Evolutionary conservation across 1,140 invertebrate genomes (phyloP), one percentile per base, ranked within the genome.

Genomic region (Phenacoccus solenopsis): DNA sequence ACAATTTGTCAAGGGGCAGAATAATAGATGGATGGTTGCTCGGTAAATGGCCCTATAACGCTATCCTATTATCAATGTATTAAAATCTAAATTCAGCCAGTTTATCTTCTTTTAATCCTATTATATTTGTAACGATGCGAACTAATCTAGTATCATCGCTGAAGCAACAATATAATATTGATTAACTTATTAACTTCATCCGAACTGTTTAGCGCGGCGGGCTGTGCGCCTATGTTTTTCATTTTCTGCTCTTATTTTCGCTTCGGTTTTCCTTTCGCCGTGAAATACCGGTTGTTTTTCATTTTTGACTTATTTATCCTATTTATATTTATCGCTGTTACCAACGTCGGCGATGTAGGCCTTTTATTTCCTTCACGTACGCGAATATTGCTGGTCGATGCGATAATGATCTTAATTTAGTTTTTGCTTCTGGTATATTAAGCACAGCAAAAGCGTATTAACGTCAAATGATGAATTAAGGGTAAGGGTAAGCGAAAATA

Each of bases 81-180:
- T 64, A 64, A 64, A 64, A 64, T 64, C 59, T 64, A 64, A 64
- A 64, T 27, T 64, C 59, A 9, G 59, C 59, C 25, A 64, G 59
- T 64, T 64, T 64, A 64, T 64, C 59, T 64, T 64, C 59, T 64
- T 64, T 64, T 64, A 64, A 64, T 64, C 59, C 59, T 64, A 64
- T 64, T 64, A 64, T 64, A 64, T 64, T 25, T 27, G 59, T 64
- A 64, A 64, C 59, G 25, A 64, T 24, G 59, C 59, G 9, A 64
- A 64, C 59, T 64, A 64, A 64, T 64, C 59, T 64, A 27, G 59
- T 64, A 64, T 64, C 59, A 64, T 64, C 59, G 59, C 59, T 25
- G 59, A 64, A 64, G 59, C 59, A 64, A 64, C 59, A 64, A 64
- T 64, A 64, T 64, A 64, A 64, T 64, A 64, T 64, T 64, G 59